phyloP scores from a whole-genome alignment of 2,888 invertebrate genomes.

The Poecilobothrus nobilitatus region DNA sequence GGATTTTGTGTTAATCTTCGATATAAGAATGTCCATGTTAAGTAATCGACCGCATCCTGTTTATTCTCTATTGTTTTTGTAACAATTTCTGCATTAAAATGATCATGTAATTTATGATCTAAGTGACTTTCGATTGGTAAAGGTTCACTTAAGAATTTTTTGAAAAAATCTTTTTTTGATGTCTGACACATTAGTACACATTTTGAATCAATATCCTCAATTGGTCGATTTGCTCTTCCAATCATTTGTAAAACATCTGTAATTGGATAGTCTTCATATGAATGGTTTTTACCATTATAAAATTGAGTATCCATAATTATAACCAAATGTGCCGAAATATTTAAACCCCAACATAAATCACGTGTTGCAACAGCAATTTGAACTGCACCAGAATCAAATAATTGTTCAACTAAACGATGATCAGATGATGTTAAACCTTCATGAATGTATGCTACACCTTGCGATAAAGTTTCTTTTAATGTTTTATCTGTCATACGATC shows the following conservation, averaged over 20 bases:
- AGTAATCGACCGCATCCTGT: slow-evolving; percentile 98
- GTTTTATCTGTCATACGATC: slow-evolving; percentile 82
- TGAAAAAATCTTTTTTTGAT: slow-evolving; percentile 97
- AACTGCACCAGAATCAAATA: slow-evolving; percentile 88
- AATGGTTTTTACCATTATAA: slow-evolving; percentile 73
- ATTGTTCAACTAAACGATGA: slow-evolving; percentile 81
- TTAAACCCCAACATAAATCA: slow-evolving; percentile 87
- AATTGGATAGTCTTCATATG: slow-evolving; percentile 96
- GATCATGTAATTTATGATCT: slow-evolving; percentile 96
- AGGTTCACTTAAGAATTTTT: slow-evolving; percentile 95
- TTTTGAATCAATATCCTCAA: slow-evolving; percentile 85
- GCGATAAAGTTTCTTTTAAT: slow-evolving; percentile 80
- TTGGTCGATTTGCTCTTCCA: slow-evolving; percentile 88
- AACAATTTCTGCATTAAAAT: slow-evolving; percentile 99
- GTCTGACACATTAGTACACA: slow-evolving; percentile 95
- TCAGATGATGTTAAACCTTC: slow-evolving; percentile 84
- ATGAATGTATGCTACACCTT: slow-evolving; percentile 96
- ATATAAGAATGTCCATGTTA: slow-evolving; percentile 99
- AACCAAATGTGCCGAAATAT: slow-evolving; percentile 85
- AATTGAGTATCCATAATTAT: slow-evolving; percentile 94
- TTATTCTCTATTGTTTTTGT: slow-evolving; percentile 99
- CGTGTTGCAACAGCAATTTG: slow-evolving; percentile 87
- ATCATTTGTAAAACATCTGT: slow-evolving; percentile 98
- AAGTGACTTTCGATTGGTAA: slow-evolving; percentile 95
- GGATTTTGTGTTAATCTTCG: slow-evolving; percentile 96